A percentile compares a stretch with the other conserved stretches of the same genome.
Conservation (phyloP, 1,140 invertebrate species). For the Zaprionus africanus region DNA sequence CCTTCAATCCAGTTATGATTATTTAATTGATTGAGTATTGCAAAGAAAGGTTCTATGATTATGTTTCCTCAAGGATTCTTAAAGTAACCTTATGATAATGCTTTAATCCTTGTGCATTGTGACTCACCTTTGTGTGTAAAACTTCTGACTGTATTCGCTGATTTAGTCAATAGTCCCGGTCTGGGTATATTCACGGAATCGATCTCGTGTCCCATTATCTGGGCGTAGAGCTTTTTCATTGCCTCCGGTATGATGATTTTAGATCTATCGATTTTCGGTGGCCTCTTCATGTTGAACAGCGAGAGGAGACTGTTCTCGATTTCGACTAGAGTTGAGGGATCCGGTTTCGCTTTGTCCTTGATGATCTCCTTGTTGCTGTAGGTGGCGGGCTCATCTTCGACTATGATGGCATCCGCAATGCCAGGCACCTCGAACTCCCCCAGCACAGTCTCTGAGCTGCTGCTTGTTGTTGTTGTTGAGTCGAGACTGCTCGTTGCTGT, state of each 20-base stretch:
- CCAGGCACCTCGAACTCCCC: constrained; percentile 58
- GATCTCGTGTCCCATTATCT: constrained; percentile 86
- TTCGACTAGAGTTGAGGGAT: constrained; percentile 85
- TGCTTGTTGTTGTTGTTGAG: not conserved
- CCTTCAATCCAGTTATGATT: no score
- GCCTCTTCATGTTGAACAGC: constrained; percentile 89
- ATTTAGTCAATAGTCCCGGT: constrained; percentile 88
- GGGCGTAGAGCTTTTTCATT: constrained; percentile 91
- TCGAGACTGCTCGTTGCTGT: not conserved
- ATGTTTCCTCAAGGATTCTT: no score
- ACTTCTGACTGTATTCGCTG: constrained; percentile 94
- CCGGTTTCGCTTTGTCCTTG: constrained; percentile 77
- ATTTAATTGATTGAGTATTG: not conserved
- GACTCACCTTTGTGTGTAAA: constrained; percentile 92
- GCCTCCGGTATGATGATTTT: constrained; percentile 89
- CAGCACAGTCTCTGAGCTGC: constrained; percentile 45
- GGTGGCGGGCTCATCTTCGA: constrained; percentile 70
- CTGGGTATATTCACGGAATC: constrained; percentile 88
- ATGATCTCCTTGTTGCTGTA: constrained; percentile 80
- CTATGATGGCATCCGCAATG: constrained; percentile 64
- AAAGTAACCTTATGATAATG: not conserved
- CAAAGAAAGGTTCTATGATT: not conserved
- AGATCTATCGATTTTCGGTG: constrained; percentile 85
- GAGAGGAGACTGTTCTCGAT: constrained; percentile 90
- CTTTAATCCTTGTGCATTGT: not conserved